phyloP scores from a whole-genome alignment of 2,888 invertebrate species.

The Amphipoea lucens region DNA sequence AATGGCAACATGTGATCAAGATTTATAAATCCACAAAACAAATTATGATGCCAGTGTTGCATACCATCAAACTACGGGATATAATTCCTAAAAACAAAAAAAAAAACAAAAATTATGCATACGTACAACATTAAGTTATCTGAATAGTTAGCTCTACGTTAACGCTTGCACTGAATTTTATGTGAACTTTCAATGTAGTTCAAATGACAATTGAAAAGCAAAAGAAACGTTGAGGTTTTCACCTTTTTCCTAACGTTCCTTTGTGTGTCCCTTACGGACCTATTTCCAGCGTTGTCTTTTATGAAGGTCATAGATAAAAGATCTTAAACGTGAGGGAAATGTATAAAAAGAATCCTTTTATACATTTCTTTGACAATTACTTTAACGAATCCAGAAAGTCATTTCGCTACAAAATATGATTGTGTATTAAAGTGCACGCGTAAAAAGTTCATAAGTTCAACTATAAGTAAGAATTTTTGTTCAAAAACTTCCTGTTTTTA shows the following conservation, averaged over 20 bases:
- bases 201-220: constrained; percentile 16
- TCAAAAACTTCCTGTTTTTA: constrained; percentile 32
- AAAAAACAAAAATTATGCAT: too few species aligned
- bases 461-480: constrained; percentile 10
- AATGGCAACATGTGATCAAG: not conserved
- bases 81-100: not conserved
- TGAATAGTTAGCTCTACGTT: not conserved
- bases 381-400: constrained; percentile 5
- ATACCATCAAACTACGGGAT: not conserved
- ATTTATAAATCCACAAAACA: constrained; percentile 1
- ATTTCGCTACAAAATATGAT: constrained; percentile 11
- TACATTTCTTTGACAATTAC: constrained; percentile 1
- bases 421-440: constrained; percentile 13
- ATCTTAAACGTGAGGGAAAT: constrained; percentile 7
- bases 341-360: constrained; percentile 14
- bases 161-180: constrained; percentile 1
- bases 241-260: not conserved
- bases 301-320: constrained; percentile 30
- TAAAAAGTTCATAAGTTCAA: constrained; percentile 14
- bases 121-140: not conserved
- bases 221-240: constrained; percentile 2
- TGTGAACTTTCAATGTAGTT: constrained; percentile 11
- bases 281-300: constrained; percentile 15
- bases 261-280: constrained; percentile 4
- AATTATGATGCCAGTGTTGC: not conserved